Percentiles rank a stretch among this genome's conserved stretches.
These are phyloP conservation scores for Metacarcinus magister DNA, from an alignment of 2,888 invertebrate genomes.

Conservation along the genomic window DNA sequence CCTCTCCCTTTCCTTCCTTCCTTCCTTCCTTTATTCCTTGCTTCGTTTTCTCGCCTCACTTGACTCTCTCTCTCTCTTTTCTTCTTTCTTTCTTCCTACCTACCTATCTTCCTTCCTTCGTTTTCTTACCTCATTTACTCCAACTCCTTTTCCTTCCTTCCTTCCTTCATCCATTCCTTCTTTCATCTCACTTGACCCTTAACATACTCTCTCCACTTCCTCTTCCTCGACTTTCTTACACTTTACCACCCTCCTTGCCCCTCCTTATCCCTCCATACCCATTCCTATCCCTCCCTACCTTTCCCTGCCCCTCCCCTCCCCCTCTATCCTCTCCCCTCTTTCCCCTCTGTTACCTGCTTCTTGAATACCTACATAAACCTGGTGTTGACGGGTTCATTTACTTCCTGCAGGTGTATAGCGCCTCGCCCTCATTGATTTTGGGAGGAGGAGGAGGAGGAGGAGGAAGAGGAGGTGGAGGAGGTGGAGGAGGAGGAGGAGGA, in stretches of 20 bases:
- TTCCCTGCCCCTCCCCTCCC: not conserved
- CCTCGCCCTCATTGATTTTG: not conserved
- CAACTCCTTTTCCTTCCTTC: too few species aligned
- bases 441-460: not conserved
- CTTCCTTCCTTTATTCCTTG: not conserved
- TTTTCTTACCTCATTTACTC: too few species aligned
- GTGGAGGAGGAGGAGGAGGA: not conserved
- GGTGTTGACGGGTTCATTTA: conserved; percentile 8
- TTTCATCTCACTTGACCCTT: not conserved
- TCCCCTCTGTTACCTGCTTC: not conserved
- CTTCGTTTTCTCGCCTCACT: not conserved
- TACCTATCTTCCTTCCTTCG: too few species aligned
- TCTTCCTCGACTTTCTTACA: not conserved
- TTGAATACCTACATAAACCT: conserved; percentile 26
- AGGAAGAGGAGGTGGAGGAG: not conserved
- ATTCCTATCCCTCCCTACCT: not conserved
- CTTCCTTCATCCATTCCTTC: too few species aligned
- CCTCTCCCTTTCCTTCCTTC: not conserved
- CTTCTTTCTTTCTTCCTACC: too few species aligned
- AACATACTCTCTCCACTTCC: not conserved
- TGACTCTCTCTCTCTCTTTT: too few species aligned
- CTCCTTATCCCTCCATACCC: not conserved
- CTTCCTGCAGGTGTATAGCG: not conserved
- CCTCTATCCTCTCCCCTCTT: not conserved
- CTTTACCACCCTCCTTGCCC: not conserved